phyloP scores from a whole-genome alignment of 2,888 invertebrate genomes.

The Salpingus planirostris region DNA sequence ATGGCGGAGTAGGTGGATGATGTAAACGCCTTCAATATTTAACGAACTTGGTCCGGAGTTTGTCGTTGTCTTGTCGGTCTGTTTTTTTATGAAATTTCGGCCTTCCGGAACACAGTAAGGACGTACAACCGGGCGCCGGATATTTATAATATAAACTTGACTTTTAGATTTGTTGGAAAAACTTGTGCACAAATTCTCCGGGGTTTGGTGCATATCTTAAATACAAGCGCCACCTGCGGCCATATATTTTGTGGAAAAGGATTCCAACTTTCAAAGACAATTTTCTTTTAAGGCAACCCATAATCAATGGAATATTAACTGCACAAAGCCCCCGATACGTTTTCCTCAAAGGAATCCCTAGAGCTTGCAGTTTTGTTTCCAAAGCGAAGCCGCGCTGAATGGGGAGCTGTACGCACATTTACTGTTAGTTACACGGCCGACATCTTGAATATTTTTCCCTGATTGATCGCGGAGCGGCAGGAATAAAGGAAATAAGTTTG shows the following conservation, averaged over 20 bases:
- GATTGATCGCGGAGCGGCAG: slow-evolving; percentile 1
- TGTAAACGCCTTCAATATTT: no score
- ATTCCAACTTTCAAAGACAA: slow-evolving; percentile 15
- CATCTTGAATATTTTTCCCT: no score
- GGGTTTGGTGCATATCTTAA: slow-evolving; percentile 24
- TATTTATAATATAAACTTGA: slow-evolving; percentile 22
- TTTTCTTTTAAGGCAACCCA: slow-evolving; percentile 8
- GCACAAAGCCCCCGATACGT: slow-evolving; percentile 4
- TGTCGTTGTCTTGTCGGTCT: no score
- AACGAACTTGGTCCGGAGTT: no score
- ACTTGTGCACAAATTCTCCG: slow-evolving; percentile 19
- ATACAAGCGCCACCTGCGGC: slow-evolving; percentile 22
- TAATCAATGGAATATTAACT: slow-evolving; percentile 13
- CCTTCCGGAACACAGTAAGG: no score
- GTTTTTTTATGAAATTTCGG: no score
- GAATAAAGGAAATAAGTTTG: slow-evolving; percentile 2
- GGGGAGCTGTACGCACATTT: no score
- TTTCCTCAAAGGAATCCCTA: no score
- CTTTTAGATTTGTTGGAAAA: slow-evolving; percentile 26
- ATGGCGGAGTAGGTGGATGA: no score
- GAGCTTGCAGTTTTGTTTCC: no score
- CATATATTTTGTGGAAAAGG: slow-evolving; percentile 13
- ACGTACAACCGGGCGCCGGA: slow-evolving; percentile 8
- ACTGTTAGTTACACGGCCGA: no score
- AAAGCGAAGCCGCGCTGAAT: no score